Evolutionary conservation across 1,140 invertebrate genomes (phyloP).

Genomic region (Danaus plexippus): DNA sequence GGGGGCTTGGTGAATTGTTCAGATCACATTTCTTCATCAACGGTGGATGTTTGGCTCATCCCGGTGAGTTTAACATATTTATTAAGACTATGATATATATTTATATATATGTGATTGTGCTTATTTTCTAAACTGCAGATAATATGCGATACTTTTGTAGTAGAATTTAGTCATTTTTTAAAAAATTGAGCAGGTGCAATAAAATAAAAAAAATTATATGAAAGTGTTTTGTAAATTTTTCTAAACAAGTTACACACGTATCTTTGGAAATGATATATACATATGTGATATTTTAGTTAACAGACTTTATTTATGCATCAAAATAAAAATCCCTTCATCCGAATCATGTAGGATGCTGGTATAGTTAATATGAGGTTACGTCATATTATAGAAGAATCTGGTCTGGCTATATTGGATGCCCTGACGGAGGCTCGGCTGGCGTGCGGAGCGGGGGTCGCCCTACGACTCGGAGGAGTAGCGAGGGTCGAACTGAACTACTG

Average conservation of each 20-base stretch:
- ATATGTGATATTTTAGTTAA: too few relatives aligned
- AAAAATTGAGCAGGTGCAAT: not conserved
- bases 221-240: too few relatives aligned
- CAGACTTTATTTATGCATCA: too few relatives aligned
- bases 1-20: constrained; percentile 85
- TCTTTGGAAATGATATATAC: too few relatives aligned
- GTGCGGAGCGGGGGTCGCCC: constrained; percentile 82
- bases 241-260: too few relatives aligned
- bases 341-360: too few relatives aligned
- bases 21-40: constrained; percentile 89
- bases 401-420: constrained; percentile 12
- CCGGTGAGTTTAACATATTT: constrained; percentile 27
- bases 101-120: too few relatives aligned
- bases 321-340: too few relatives aligned
- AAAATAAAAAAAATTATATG: too few relatives aligned
- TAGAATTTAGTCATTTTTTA: not conserved
- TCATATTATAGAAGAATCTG: constrained; percentile 22
- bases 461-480: constrained; percentile 83
- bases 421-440: constrained; percentile 70
- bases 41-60: constrained; percentile 73
- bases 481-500: constrained; percentile 91
- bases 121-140: too few relatives aligned
- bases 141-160: not conserved
- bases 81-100: not conserved
- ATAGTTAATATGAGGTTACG: too few relatives aligned